Evolutionary conservation across 2,888 invertebrate species (phyloP).

Genomic region (Acanthacorydalis orientalis): DNA sequence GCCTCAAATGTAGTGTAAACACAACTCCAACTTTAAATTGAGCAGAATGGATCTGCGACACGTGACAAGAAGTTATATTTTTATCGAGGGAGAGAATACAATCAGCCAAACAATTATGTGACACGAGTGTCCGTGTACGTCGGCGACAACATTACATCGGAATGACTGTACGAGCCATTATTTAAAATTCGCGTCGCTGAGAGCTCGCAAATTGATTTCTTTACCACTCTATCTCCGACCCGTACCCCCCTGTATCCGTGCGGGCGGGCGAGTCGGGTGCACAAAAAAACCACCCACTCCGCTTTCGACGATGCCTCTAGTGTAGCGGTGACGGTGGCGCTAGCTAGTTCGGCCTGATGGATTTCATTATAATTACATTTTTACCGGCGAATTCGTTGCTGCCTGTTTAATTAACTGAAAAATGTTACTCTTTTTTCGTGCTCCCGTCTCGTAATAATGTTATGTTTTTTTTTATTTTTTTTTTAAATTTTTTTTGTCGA

Average conservation of each 20-base stretch:
- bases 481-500: too few relatives aligned
- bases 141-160: slow-evolving; percentile 4
- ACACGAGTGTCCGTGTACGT: background rate
- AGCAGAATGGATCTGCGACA: slow-evolving; percentile 24
- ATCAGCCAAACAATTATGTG: background rate
- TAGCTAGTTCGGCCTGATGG: slow-evolving; percentile 18
- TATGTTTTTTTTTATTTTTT: too few relatives aligned
- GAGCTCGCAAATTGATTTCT: slow-evolving; percentile 26
- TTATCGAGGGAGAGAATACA: slow-evolving; percentile 16
- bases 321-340: slow-evolving; percentile 11
- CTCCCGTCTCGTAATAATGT: too few relatives aligned
- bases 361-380: slow-evolving; percentile 27
- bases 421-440: slow-evolving; percentile 15
- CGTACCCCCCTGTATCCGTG: slow-evolving; percentile 10
- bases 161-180: slow-evolving; percentile 20
- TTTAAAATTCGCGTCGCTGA: slow-evolving; percentile 25
- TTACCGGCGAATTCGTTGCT: slow-evolving; percentile 15
- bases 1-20: slow-evolving; percentile 25
- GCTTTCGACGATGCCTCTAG: background rate
- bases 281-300: background rate
- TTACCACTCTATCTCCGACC: slow-evolving; percentile 13
- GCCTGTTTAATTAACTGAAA: slow-evolving; percentile 22
- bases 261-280: background rate
- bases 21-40: slow-evolving; percentile 25
- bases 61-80: slow-evolving; percentile 27